Evolutionary conservation across 2,113 vertebrate species (phyloP), one percentile per base, ranked within the genome.

Genomic region (Trogon melanurus): DNA sequence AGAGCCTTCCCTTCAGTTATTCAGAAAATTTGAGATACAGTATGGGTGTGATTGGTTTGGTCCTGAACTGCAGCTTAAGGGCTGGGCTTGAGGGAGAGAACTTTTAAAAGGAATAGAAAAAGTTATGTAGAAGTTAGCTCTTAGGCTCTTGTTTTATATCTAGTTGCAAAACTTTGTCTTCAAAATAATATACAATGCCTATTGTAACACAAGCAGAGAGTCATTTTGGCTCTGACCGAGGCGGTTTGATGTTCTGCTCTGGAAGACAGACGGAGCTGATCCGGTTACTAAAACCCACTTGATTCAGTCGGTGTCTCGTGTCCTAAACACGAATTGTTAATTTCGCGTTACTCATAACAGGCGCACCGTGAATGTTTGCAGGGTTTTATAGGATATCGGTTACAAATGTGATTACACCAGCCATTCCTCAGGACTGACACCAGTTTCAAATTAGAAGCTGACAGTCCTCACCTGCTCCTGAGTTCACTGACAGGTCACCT

Each of bases 401-500:
- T 97, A 97, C 98, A 97, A 97, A 98, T 96, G 95, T 97, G 98
- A 98, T 98, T 97, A 97, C 93, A 89, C 88, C 93, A 96, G 94
- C 93, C 98, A 96, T 98, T 98, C 93, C 95, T 98, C 97, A 98
- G 94, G 91, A 92, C 97, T 98, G 98, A 98, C 97, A 98, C 95
- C 87, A 92, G 94, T 97, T 98, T 97, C 98, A 98, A 98, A 98
- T 99, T 98, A 99, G 98, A 98, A 98, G 96, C 97, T 97, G 98
- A 98, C 98, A 97, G 95, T 72, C 88, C 96, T 98, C 98, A 99
- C 98, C 98, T 98, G 97, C 95, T 97, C 97, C 97, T 95, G 96
- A 97, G 99, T 98, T 99, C 98, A 98, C 92, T 48, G 89, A 91
- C 88, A 97, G 99, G 99, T 99, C 99, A 99, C 94, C 95, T 93